Conservation (phyloP, 2,888 invertebrate species). For the Oscheius sp. region DNA sequence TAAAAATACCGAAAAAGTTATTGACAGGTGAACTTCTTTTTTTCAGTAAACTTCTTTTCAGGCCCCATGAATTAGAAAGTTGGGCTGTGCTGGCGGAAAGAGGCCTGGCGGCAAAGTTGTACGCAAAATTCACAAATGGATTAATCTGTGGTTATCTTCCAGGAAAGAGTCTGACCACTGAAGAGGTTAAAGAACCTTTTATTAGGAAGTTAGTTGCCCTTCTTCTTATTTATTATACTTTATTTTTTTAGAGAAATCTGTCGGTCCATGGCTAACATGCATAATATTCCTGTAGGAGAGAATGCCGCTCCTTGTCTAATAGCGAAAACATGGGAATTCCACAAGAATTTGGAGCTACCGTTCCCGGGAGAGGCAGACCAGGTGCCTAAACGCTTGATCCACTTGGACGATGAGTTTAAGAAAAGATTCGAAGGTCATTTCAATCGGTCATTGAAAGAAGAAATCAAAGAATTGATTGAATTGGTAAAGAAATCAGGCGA, state of each 20-base stretch:
- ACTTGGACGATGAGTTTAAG: neutral
- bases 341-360: slow-evolving; percentile 34
- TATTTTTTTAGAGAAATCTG: slow-evolving; percentile 62
- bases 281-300: slow-evolving; percentile 52
- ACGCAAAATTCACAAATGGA: slow-evolving; percentile 92
- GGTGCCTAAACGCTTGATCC: slow-evolving; percentile 20
- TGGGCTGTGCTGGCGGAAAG: slow-evolving; percentile 58
- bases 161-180: slow-evolving; percentile 78
- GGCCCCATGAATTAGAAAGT: slow-evolving; percentile 62
- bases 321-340: slow-evolving; percentile 49
- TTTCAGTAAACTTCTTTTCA: slow-evolving; percentile 40
- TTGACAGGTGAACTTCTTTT: slow-evolving; percentile 60
- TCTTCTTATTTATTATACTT: neutral
- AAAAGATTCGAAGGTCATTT: slow-evolving; percentile 39
- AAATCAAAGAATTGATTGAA: slow-evolving; percentile 34
- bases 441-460: slow-evolving; percentile 32
- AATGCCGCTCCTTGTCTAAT: slow-evolving; percentile 41
- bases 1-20: slow-evolving; percentile 71
- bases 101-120: slow-evolving; percentile 84
- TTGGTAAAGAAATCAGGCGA: slow-evolving; percentile 29
- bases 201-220: slow-evolving; percentile 59
- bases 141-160: slow-evolving; percentile 85
- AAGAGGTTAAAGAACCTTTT: slow-evolving; percentile 71
- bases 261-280: slow-evolving; percentile 61
- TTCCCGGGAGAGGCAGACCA: slow-evolving; percentile 36